These are phyloP conservation scores for Azemiops feae DNA, from an alignment of 2,113 vertebrate genomes.

Conservation along the genomic window DNA sequence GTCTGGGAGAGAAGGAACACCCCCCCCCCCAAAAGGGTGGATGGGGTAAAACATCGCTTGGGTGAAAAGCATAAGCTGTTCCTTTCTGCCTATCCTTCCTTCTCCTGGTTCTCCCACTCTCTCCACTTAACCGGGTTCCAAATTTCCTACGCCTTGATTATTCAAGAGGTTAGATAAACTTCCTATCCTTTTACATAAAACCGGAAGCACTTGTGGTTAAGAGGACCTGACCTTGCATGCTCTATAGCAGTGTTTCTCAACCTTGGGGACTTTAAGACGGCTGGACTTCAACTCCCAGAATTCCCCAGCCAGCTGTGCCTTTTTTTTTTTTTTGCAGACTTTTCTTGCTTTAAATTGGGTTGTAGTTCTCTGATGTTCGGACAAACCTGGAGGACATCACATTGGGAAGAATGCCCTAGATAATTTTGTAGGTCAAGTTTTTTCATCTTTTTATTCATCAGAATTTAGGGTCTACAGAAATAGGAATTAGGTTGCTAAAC, in stretches of 20 bases:
- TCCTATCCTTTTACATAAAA: neutral
- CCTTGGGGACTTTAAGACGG: neutral
- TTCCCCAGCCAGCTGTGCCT: neutral
- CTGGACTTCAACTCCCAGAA: neutral
- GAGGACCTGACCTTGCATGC: neutral
- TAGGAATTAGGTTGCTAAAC: neutral
- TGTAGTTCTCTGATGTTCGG: neutral
- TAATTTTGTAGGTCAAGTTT: neutral
- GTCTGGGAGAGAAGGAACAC: conserved; percentile 28
- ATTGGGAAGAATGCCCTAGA: neutral
- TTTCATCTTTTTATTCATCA: neutral
- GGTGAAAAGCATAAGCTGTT: neutral
- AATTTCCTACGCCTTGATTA: neutral
- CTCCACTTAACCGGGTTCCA: neutral
- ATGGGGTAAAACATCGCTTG: neutral
- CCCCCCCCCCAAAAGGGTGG: neutral
- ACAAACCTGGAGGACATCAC: neutral
- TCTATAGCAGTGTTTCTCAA: neutral
- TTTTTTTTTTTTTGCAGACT: neutral
- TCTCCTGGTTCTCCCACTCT: conserved; percentile 18
- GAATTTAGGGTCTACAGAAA: neutral
- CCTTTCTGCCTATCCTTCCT: conserved; percentile 43
- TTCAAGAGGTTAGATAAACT: neutral
- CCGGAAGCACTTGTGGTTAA: neutral
- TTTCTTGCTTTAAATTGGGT: neutral